Conservation (phyloP, 2,113 vertebrate genomes). For the Oreochromis tanganicae region DNA sequence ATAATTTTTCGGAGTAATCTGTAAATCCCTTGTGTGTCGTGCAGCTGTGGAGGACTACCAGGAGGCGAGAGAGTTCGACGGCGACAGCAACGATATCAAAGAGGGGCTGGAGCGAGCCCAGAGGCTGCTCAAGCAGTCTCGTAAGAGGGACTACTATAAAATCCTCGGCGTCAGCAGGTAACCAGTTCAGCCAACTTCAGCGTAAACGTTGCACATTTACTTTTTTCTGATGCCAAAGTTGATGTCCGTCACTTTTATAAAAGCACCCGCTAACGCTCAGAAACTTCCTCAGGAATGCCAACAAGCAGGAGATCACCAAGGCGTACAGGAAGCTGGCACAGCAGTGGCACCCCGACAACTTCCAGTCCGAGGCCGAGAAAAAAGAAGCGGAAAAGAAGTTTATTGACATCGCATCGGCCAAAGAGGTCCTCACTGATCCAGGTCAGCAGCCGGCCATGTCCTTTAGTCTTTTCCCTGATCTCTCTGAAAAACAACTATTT, state of each 20-base stretch:
- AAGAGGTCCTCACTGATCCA: slow-evolving; percentile 80
- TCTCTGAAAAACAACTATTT: not conserved
- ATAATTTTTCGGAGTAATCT: not conserved
- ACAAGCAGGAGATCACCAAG: slow-evolving; percentile 75
- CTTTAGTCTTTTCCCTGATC: not conserved
- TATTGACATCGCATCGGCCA: slow-evolving; percentile 80
- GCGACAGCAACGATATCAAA: slow-evolving; percentile 70
- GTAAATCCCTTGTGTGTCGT: not conserved
- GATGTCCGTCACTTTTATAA: not conserved
- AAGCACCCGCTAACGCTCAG: not conserved
- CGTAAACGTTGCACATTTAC: not conserved
- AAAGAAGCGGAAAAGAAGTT: slow-evolving; percentile 81
- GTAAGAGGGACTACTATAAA: slow-evolving; percentile 82
- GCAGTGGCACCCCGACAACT: slow-evolving; percentile 82
- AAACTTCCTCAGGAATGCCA: slow-evolving; percentile 58
- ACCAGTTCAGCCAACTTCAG: not conserved
- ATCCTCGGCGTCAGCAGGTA: slow-evolving; percentile 72
- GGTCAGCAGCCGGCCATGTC: slow-evolving; percentile 47
- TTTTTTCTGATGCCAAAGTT: not conserved
- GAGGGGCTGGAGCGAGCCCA: slow-evolving; percentile 79
- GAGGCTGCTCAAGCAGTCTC: slow-evolving; percentile 78
- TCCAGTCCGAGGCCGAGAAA: slow-evolving; percentile 76
- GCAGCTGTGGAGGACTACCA: slow-evolving; percentile 80
- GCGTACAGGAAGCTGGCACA: slow-evolving; percentile 75
- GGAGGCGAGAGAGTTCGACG: slow-evolving; percentile 77